Evolutionary conservation across 1,140 invertebrate genomes (phyloP).

Genomic region (Agrypnia vestita): DNA sequence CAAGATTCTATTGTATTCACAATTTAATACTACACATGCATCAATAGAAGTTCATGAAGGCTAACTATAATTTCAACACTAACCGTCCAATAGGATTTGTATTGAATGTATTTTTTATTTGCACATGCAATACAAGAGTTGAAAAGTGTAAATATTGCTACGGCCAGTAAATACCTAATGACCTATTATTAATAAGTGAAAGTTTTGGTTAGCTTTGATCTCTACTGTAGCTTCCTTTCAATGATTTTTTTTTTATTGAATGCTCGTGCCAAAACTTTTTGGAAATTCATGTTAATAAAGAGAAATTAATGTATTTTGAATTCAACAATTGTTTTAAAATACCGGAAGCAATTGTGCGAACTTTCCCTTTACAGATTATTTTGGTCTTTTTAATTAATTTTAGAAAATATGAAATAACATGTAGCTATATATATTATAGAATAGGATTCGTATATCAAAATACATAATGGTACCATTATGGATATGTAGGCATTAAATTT

Average conservation of each 20-base stretch:
- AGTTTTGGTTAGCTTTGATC: constrained; percentile 52
- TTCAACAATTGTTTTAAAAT: neutral
- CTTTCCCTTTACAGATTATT: constrained; percentile 21
- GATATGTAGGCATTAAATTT: constrained; percentile 58
- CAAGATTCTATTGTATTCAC: too few species aligned
- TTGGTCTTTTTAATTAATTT: constrained; percentile 41
- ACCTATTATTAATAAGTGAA: constrained; percentile 19
- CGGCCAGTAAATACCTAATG: constrained; percentile 9
- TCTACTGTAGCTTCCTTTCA: constrained; percentile 43
- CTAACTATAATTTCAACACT: too few species aligned
- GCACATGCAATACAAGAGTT: constrained; percentile 3
- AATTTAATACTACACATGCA: too few species aligned
- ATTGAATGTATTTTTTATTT: neutral
- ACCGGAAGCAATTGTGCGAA: constrained; percentile 11
- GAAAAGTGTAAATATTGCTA: constrained; percentile 14
- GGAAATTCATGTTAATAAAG: neutral
- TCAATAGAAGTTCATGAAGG: too few species aligned
- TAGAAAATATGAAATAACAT: constrained; percentile 38
- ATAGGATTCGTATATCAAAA: constrained; percentile 58
- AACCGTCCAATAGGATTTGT: neutral
- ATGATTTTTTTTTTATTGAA: constrained; percentile 47
- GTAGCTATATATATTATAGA: constrained; percentile 57
- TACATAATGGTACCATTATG: constrained; percentile 48
- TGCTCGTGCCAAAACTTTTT: constrained; percentile 58
- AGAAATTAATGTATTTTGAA: neutral